Evolutionary conservation across 2,888 invertebrate species (phyloP).

Genomic region (Drosophila parthenogenetica): DNA sequence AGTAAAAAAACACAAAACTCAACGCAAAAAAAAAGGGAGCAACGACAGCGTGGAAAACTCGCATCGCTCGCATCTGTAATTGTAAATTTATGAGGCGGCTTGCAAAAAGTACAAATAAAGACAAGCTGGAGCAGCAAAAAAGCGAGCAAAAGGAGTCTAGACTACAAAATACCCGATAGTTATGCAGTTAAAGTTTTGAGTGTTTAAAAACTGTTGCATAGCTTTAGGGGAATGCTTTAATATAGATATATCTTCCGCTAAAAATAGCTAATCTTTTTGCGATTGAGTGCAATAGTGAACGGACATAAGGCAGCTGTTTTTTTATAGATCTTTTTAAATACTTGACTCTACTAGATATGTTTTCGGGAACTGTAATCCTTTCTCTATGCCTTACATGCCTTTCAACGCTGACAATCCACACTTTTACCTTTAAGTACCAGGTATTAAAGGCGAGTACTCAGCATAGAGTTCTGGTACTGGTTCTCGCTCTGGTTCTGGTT

Average conservation of each 20-base stretch:
- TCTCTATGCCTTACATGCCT: too few relatives aligned
- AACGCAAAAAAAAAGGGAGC: conserved; percentile 30
- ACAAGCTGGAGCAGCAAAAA: conserved; percentile 19
- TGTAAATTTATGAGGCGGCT: conserved; percentile 75
- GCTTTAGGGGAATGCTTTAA: not conserved
- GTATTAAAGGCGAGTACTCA: conserved; percentile 6
- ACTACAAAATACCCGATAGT: not conserved
- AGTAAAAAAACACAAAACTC: conserved; percentile 43
- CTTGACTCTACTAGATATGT: too few relatives aligned
- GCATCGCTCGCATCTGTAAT: conserved; percentile 67
- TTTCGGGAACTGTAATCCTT: too few relatives aligned
- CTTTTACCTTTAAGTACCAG: not conserved
- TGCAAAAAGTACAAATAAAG: conserved; percentile 30
- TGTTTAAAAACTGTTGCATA: not conserved
- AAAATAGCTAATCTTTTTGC: too few relatives aligned
- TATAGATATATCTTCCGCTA: too few relatives aligned
- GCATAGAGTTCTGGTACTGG: conserved; percentile 53
- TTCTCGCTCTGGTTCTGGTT: conserved; percentile 4
- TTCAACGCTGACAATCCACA: too few relatives aligned
- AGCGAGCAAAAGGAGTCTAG: not conserved
- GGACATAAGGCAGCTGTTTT: too few relatives aligned
- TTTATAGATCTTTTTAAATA: too few relatives aligned
- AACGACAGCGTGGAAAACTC: conserved; percentile 34
- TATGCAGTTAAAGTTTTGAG: too few relatives aligned
- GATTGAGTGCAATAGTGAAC: too few relatives aligned